Conservation (phyloP, 2,113 vertebrate species). For the Lycaon pictus region DNA sequence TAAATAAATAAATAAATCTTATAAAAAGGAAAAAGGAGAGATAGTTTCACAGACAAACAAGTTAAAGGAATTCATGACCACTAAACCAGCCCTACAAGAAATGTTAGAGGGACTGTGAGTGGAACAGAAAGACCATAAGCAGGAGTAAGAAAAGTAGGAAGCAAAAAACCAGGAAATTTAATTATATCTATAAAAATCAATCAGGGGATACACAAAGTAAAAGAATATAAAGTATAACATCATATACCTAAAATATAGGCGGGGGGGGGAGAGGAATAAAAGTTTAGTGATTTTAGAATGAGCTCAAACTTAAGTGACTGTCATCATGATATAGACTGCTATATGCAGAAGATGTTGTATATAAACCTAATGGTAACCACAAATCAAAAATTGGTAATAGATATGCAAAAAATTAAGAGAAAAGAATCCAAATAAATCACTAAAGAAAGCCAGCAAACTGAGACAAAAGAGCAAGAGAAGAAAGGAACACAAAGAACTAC, state of each 20-base stretch:
- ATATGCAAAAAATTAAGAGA: not conserved
- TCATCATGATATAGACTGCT: not conserved
- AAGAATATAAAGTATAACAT: not conserved
- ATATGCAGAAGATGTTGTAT: not conserved
- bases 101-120: not conserved
- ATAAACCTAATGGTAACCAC: not conserved
- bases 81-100: not conserved
- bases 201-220: not conserved
- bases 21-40: not conserved
- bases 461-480: not conserved
- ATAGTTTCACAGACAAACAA: not conserved
- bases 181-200: not conserved
- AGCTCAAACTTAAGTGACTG: not conserved
- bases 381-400: not conserved
- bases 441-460: not conserved
- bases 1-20: not conserved
- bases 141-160: not conserved
- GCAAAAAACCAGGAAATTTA: not conserved
- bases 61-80: not conserved
- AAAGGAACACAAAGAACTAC: not conserved
- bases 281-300: not conserved
- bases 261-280: not conserved
- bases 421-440: not conserved
- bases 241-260: not conserved
- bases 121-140: not conserved